A percentile compares a stretch with the other conserved stretches of the same genome.
Evolutionary conservation across 2,797 vertebrate species (phyloP).

Genomic region (Myripristis jacobus): DNA sequence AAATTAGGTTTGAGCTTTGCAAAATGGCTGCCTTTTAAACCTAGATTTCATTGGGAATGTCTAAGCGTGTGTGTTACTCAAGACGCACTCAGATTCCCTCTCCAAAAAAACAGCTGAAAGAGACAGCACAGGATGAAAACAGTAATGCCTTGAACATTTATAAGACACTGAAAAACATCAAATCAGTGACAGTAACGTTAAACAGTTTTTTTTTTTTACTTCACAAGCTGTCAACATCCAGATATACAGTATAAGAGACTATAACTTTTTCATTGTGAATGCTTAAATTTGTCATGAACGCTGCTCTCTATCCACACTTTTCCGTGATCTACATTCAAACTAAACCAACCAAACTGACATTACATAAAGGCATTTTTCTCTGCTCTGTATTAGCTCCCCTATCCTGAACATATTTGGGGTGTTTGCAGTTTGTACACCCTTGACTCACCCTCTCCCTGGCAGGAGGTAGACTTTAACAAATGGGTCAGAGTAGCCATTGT

Average conservation of each 20-base stretch:
- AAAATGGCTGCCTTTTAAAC: conserved; percentile 36
- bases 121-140: conserved; percentile 1
- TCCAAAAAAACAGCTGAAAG: conserved; percentile 13
- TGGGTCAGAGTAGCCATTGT: conserved; percentile 96
- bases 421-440: conserved; percentile 26
- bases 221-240: not conserved
- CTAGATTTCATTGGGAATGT: conserved; percentile 29
- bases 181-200: not conserved
- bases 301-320: not conserved
- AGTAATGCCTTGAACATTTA: not conserved
- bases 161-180: too few species aligned
- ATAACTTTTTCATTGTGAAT: not conserved
- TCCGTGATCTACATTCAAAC: not conserved
- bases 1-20: conserved; percentile 48
- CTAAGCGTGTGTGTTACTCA: not conserved
- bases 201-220: not conserved
- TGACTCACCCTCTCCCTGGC: conserved; percentile 96
- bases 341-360: not conserved
- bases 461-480: conserved; percentile 99
- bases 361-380: not conserved
- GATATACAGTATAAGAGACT: not conserved
- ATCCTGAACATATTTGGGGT: conserved; percentile 18
- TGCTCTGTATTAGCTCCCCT: not conserved
- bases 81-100: not conserved
- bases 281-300: not conserved